Evolutionary conservation across 2,888 invertebrate genomes (phyloP).

Genomic region (Ophion slaviceki): DNA sequence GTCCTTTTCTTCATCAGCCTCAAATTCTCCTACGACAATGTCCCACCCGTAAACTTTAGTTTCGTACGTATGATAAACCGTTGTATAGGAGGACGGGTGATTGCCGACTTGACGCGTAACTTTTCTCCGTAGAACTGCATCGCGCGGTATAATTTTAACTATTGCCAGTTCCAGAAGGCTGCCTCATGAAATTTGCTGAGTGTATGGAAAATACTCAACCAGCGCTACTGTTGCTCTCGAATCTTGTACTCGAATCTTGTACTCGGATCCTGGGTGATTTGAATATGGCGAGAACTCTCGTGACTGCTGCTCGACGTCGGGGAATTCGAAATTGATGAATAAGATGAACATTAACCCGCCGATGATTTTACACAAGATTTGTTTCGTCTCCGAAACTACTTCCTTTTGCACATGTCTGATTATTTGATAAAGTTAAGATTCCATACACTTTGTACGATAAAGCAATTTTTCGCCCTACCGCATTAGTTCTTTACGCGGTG

Average conservation of each 20-base stretch:
- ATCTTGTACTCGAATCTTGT: not conserved
- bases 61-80: slow-evolving; percentile 7
- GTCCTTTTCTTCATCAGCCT: not conserved
- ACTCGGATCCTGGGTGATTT: not conserved
- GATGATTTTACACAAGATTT: no score
- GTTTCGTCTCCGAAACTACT: no score
- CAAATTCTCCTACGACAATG: slow-evolving; percentile 41
- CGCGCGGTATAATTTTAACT: not conserved
- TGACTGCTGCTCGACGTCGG: not conserved
- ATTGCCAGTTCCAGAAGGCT: not conserved
- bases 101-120: not conserved
- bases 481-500: no score
- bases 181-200: not conserved
- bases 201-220: slow-evolving; percentile 15
- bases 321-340: not conserved
- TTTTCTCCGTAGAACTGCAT: slow-evolving; percentile 2
- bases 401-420: no score
- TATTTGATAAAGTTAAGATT: no score
- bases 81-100: not conserved
- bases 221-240: slow-evolving; percentile 7
- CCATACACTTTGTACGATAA: no score
- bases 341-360: no score
- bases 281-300: not conserved
- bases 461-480: no score
- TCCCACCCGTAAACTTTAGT: slow-evolving; percentile 21